phyloP scores from a whole-genome alignment of 2,888 invertebrate species.

The Cosmia pyralina region DNA sequence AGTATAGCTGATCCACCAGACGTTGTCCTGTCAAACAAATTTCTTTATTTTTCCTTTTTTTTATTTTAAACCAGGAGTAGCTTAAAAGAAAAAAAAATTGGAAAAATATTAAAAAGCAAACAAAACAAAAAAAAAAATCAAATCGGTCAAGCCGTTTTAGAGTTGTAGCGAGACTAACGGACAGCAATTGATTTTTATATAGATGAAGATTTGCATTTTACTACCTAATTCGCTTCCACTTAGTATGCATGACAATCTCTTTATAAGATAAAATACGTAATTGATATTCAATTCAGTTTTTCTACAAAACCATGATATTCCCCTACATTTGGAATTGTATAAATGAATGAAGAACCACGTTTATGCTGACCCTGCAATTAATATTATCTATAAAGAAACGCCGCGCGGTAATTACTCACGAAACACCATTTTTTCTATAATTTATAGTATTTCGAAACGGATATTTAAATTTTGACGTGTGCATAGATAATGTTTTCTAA shows the following conservation, averaged over 20 bases:
- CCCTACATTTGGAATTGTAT: conserved; percentile 15
- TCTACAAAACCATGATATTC: conserved; percentile 19
- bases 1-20: too few species aligned
- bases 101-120: too few species aligned
- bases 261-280: conserved; percentile 24
- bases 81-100: too few species aligned
- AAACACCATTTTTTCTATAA: conserved; percentile 49
- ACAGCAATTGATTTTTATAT: too few species aligned
- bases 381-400: conserved; percentile 54
- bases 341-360: conserved; percentile 35
- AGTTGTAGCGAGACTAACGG: too few species aligned
- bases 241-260: conserved; percentile 34
- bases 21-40: too few species aligned
- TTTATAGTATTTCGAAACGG: conserved; percentile 55
- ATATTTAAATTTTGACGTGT: conserved; percentile 56
- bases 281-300: conserved; percentile 39
- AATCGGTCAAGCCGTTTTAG: too few species aligned
- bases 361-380: conserved; percentile 42
- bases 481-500: conserved; percentile 44
- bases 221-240: conserved; percentile 21
- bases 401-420: conserved; percentile 51
- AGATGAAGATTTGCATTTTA: background rate
- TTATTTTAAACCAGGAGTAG: too few species aligned
- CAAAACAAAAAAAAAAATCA: too few species aligned
- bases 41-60: too few species aligned